Conservation (phyloP, 2,888 invertebrate genomes). For the Callimorpha dominula region DNA sequence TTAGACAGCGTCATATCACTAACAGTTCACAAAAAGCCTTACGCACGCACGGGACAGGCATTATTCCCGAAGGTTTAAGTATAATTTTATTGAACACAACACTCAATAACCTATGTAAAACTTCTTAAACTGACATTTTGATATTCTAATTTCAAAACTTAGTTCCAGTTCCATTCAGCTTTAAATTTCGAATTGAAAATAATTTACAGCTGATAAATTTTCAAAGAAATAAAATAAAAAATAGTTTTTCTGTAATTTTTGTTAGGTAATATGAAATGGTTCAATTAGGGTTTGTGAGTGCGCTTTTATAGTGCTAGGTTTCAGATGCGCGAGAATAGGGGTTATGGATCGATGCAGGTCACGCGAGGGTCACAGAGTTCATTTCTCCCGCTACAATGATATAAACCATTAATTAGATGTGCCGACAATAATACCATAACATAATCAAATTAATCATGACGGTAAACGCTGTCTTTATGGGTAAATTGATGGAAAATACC, state of each 20-base stretch:
- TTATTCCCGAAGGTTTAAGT: neutral
- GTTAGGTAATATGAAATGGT: too few relatives aligned
- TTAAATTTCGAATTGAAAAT: neutral
- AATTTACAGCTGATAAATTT: neutral
- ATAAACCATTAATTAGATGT: constrained; percentile 9
- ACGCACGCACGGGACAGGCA: neutral
- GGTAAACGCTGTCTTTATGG: neutral
- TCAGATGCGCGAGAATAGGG: constrained; percentile 41
- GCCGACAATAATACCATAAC: neutral
- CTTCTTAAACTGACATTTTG: neutral
- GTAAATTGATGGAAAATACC: neutral
- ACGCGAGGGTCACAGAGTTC: constrained; percentile 38
- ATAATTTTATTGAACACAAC: too few relatives aligned
- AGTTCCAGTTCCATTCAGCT: too few relatives aligned
- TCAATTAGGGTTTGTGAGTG: neutral
- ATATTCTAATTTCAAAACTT: constrained; percentile 1
- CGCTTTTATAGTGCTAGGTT: constrained; percentile 4
- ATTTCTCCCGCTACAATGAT: constrained; percentile 12
- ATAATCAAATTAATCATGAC: neutral
- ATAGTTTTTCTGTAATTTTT: too few relatives aligned
- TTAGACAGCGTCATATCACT: constrained; percentile 1
- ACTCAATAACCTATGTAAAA: neutral
- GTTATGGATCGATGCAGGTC: constrained; percentile 42
- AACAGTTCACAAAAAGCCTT: constrained; percentile 13
- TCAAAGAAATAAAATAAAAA: too few relatives aligned